Percentiles rank a stretch among this genome's conserved stretches.
Conservation (phyloP, 2,113 vertebrate genomes). For the Sardina pilchardus region DNA sequence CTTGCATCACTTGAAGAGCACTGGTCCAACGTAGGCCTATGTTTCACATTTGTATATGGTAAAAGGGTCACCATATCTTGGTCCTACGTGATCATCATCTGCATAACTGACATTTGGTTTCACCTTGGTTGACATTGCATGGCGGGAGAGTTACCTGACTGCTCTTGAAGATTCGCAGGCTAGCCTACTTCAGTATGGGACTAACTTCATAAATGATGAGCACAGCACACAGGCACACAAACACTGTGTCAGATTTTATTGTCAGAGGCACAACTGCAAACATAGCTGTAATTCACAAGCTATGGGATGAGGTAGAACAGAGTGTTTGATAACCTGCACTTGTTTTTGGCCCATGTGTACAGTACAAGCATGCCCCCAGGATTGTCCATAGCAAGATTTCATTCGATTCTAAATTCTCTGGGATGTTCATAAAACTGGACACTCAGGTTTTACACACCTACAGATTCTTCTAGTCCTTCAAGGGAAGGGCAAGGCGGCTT, state of each 20-base stretch:
- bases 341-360: neutral
- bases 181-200: no score
- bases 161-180: no score
- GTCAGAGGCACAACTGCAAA: constrained; percentile 11
- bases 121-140: no score
- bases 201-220: neutral
- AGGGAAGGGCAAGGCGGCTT: neutral
- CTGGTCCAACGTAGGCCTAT: no score
- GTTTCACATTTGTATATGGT: no score
- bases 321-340: neutral
- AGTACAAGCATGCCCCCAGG: neutral
- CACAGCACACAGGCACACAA: neutral
- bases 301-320: constrained; percentile 10
- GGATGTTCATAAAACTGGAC: neutral
- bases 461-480: neutral
- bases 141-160: no score
- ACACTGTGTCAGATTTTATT: neutral
- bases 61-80: no score
- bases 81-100: no score
- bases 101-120: no score
- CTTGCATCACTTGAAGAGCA: no score
- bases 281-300: constrained; percentile 5
- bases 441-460: neutral
- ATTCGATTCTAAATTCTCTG: neutral
- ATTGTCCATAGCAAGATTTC: neutral